Conservation (phyloP, 2,797 vertebrate genomes). For the Spondyliosoma cantharus region DNA sequence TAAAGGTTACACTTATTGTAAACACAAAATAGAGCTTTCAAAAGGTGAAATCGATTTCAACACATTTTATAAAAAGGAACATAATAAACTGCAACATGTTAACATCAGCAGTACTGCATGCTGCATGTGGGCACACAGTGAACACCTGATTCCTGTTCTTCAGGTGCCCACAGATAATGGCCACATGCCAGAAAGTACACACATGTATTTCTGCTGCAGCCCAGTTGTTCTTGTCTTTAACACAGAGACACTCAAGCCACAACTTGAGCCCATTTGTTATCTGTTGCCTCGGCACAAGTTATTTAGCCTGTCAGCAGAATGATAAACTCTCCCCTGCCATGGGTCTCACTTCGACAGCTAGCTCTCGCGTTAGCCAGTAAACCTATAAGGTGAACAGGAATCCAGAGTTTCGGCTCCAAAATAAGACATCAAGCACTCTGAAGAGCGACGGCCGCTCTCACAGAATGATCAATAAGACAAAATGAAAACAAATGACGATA, state of each 20-base stretch:
- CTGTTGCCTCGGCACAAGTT: slow-evolving; percentile 81
- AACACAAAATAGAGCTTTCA: neutral
- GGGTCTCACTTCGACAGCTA: slow-evolving; percentile 74
- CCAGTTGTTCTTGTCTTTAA: slow-evolving; percentile 83
- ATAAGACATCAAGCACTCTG: slow-evolving; percentile 53
- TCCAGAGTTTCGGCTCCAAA: slow-evolving; percentile 59
- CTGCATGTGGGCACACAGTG: neutral
- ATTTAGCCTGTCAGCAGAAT: slow-evolving; percentile 86
- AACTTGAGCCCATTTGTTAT: slow-evolving; percentile 84
- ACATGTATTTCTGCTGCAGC: slow-evolving; percentile 64
- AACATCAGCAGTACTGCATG: neutral
- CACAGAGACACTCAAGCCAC: slow-evolving; percentile 76
- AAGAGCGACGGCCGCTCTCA: slow-evolving; percentile 46
- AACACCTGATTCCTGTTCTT: slow-evolving; percentile 25
- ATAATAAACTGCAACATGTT: neutral
- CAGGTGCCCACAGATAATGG: slow-evolving; percentile 46
- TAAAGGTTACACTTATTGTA: too few relatives aligned
- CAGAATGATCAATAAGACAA: slow-evolving; percentile 55
- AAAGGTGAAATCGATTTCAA: neutral
- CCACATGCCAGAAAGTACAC: slow-evolving; percentile 57
- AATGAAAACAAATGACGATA: slow-evolving; percentile 50
- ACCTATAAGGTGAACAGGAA: slow-evolving; percentile 62
- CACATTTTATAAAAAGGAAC: too few relatives aligned
- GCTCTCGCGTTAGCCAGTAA: slow-evolving; percentile 72
- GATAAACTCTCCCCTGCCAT: slow-evolving; percentile 80